These are phyloP conservation scores for Sardinella longiceps DNA, from an alignment of 2,797 vertebrate genomes.

Conservation along the genomic window DNA sequence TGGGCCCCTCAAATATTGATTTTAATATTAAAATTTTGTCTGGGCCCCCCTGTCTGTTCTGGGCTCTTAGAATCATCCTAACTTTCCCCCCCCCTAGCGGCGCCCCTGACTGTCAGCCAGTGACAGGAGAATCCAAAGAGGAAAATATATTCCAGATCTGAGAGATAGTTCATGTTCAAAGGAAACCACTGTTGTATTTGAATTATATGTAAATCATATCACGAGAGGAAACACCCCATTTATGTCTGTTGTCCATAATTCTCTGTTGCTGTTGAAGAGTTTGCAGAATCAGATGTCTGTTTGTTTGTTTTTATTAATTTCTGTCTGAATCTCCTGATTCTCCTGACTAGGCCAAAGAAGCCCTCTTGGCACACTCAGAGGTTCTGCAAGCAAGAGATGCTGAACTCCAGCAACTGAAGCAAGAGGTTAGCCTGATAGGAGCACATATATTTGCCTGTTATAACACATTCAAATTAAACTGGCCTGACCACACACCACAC, in stretches of 20 bases:
- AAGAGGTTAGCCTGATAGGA: conserved; percentile 64
- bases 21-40: too few relatives aligned
- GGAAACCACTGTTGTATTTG: neutral
- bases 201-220: too few relatives aligned
- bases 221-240: too few relatives aligned
- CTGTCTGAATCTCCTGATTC: neutral
- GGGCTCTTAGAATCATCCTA: too few relatives aligned
- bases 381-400: conserved; percentile 71
- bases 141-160: neutral
- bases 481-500: conserved; percentile 20
- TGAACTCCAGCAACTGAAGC: conserved; percentile 69
- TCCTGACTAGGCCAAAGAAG: conserved; percentile 72
- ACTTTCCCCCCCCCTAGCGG: too few relatives aligned
- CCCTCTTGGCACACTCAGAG: conserved; percentile 72
- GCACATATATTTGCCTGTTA: neutral
- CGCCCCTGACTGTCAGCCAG: neutral
- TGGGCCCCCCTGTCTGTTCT: too few relatives aligned
- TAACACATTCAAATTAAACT: neutral
- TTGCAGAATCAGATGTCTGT: too few relatives aligned
- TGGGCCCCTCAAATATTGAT: too few relatives aligned
- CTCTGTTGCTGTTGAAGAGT: too few relatives aligned
- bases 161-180: neutral
- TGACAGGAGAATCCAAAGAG: neutral
- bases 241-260: neutral
- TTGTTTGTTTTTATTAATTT: too few relatives aligned